These are phyloP conservation scores for Danaus melanippus DNA, from an alignment of 1,140 invertebrate species.

Conservation along the genomic window DNA sequence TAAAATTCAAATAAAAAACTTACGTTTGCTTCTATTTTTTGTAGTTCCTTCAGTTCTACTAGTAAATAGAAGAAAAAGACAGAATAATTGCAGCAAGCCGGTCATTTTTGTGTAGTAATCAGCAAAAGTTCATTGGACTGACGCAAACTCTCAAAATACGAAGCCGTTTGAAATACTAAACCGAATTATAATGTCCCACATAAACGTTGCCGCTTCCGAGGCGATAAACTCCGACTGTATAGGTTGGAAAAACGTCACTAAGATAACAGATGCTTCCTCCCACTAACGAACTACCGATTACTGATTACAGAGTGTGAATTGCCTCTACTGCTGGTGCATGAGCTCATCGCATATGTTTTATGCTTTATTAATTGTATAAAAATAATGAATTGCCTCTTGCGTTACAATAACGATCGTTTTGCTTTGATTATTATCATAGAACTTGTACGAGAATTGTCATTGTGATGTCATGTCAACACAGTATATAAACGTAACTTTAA, in stretches of 20 bases:
- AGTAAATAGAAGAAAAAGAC: constrained; percentile 20
- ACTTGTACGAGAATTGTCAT: no score
- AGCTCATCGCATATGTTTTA: constrained; percentile 24
- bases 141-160: constrained; percentile 24
- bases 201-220: constrained; percentile 37
- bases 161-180: constrained; percentile 28
- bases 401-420: no score
- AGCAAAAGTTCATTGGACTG: constrained; percentile 30
- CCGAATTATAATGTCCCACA: constrained; percentile 31
- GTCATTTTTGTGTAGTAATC: constrained; percentile 29
- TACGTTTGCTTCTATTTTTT: constrained; percentile 9
- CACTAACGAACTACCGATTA: background rate
- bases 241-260: constrained; percentile 13
- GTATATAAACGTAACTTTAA: no score
- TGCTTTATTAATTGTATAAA: background rate
- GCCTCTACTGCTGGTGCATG: background rate
- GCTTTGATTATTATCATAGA: no score
- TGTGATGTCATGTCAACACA: no score
- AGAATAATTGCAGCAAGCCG: constrained; percentile 19
- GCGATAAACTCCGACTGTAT: constrained; percentile 35
- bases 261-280: constrained; percentile 20
- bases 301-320: no score
- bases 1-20: constrained; percentile 11
- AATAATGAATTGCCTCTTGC: no score
- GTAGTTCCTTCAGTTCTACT: constrained; percentile 11